Evolutionary conservation across 2,888 invertebrate species (phyloP).

Genomic region (Polydrusus pterygomalis): DNA sequence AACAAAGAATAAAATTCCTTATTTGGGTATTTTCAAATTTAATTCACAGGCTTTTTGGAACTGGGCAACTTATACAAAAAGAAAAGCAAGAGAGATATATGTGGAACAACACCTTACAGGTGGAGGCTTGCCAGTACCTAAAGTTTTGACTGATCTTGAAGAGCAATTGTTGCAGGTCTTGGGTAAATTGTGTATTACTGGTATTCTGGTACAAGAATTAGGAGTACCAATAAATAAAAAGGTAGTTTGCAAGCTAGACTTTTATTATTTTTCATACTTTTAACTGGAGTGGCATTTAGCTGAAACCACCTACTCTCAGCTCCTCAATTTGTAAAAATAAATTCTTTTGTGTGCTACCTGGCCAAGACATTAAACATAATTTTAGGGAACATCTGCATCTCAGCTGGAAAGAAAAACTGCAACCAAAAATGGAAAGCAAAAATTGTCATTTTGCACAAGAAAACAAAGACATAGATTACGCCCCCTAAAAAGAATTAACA

Average conservation of each 20-base stretch:
- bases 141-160: constrained; percentile 6
- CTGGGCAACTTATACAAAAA: background rate
- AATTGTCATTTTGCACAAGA: background rate
- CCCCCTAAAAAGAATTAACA: background rate
- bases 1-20: background rate
- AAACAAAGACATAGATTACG: background rate
- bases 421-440: background rate
- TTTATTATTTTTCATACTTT: background rate
- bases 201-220: background rate
- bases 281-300: background rate
- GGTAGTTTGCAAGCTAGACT: background rate
- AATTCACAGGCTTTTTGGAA: constrained; percentile 4
- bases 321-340: background rate
- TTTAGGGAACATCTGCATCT: background rate
- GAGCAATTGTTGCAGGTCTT: constrained; percentile 6
- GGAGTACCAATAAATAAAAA: background rate
- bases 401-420: background rate
- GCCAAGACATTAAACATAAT: background rate
- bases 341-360: background rate
- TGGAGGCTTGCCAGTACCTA: constrained; percentile 4
- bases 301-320: background rate
- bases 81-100: constrained; percentile 1
- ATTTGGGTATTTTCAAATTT: background rate
- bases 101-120: background rate
- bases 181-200: constrained; percentile 7